A percentile compares a stretch with the other conserved stretches of the same genome.
Evolutionary conservation across 2,797 vertebrate species (phyloP).

Genomic region (Mionectes olivaceus): DNA sequence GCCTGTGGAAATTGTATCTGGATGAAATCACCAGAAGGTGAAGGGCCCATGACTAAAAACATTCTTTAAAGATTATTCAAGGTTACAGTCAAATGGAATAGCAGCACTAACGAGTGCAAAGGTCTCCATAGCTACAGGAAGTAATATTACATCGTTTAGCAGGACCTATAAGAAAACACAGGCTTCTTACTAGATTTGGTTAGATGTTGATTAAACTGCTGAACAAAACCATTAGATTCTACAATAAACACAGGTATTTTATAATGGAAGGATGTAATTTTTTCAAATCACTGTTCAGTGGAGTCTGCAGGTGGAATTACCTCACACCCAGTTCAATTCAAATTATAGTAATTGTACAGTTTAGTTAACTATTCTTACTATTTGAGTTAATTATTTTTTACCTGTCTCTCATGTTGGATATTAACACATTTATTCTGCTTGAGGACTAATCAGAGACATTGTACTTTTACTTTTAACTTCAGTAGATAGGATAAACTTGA

Average conservation of each 20-base stretch:
- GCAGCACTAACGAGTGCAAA: constrained; percentile 70
- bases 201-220: constrained; percentile 18
- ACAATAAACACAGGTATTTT: neutral
- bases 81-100: constrained; percentile 65
- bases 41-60: constrained; percentile 78
- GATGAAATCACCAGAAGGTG: constrained; percentile 82
- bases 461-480: neutral
- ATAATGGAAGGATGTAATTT: neutral
- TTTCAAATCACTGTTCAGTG: neutral
- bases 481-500: neutral
- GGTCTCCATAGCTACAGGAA: constrained; percentile 67
- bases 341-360: neutral
- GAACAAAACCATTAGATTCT: neutral
- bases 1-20: constrained; percentile 79
- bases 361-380: neutral
- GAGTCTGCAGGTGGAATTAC: neutral
- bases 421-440: accelerated
- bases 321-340: neutral
- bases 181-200: constrained; percentile 21
- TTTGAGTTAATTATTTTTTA: neutral
- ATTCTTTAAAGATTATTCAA: constrained; percentile 79
- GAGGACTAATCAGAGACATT: neutral
- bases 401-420: neutral
- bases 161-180: constrained; percentile 12
- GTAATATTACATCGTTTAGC: constrained; percentile 55